Conservation (phyloP, 2,113 vertebrate species). For the Apus apus region DNA sequence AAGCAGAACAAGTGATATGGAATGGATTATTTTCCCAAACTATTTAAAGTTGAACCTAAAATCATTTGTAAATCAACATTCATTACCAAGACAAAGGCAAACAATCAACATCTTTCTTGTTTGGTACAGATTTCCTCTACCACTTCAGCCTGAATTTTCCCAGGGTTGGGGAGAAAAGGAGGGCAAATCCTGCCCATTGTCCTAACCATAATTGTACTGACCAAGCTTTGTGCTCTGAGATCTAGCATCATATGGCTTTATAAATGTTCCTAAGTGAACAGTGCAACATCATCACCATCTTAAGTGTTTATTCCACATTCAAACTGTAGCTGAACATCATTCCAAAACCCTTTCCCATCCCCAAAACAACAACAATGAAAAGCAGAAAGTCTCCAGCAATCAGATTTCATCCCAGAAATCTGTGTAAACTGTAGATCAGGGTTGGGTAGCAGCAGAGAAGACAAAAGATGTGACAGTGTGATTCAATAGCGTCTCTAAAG, state of each 20-base stretch:
- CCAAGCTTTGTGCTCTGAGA: slow-evolving; percentile 49
- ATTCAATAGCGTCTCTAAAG: slow-evolving; percentile 35
- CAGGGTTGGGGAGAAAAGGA: neutral
- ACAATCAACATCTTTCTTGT: slow-evolving; percentile 10
- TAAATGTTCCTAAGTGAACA: slow-evolving; percentile 37
- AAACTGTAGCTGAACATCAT: slow-evolving; percentile 21
- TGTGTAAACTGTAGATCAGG: slow-evolving; percentile 44
- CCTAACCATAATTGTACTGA: neutral
- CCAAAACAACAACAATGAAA: neutral
- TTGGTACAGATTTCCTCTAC: slow-evolving; percentile 48
- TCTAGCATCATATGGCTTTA: slow-evolving; percentile 49
- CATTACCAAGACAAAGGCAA: slow-evolving; percentile 26
- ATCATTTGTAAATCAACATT: slow-evolving; percentile 18
- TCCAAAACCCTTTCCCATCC: neutral
- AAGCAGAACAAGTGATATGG: slow-evolving; percentile 51
- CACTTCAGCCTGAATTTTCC: slow-evolving; percentile 41
- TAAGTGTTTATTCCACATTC: slow-evolving; percentile 30
- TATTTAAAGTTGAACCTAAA: slow-evolving; percentile 19
- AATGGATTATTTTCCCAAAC: slow-evolving; percentile 36
- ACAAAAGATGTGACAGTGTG: slow-evolving; percentile 21
- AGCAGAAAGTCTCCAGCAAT: slow-evolving; percentile 50
- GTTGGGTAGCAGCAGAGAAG: slow-evolving; percentile 48
- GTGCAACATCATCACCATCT: slow-evolving; percentile 35
- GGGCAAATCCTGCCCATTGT: neutral
- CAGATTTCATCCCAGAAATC: slow-evolving; percentile 42